Evolutionary conservation across 2,888 invertebrate genomes (phyloP), one percentile per base, ranked within the genome.

Genomic region (Mythimna pallens): DNA sequence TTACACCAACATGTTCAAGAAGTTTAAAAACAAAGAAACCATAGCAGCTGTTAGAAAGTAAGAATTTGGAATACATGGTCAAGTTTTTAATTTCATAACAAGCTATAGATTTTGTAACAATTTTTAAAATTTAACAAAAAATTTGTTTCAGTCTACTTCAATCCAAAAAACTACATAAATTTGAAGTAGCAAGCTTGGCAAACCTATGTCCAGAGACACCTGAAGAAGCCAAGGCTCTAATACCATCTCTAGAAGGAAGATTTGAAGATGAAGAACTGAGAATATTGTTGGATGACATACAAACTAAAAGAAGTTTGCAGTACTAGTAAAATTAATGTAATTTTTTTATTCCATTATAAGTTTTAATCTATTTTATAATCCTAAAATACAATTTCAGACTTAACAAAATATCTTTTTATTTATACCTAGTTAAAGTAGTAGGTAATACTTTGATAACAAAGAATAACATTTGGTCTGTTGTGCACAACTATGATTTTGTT

Each of bases 181-280:
- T 99, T 96, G 99, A 99, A 94, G 96, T 99, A 73, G 99, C 99
- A 0, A 99, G 99, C 20, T 96, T 99, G 84, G 99, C 99, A 2
- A 99, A 99, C 95, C 96, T 99, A n/a, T 99, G 99, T 89, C 99
- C 99, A 0, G 99, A 99, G 95, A 99, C 98, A 57, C 98, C 99
- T 0, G 99, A 99, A 91, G 99, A 99, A 96, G 99, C 99, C 0
- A 99, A 99, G 95, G 98, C 99, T 25, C 96, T 99, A 17, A 99
- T 99, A 91, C 99, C 99, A 75, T 99, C 99, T 83, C 95, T 99
- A 81, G 99, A 99, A 94, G 99, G 99, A 55, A 97, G 99, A 87
- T 98, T 99, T 95, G 99, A 99, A 94, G 99, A 99, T 93, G 99
- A 99, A 92, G 99, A 99, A 94, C 96, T 99, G n/a, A 97, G 99